These are phyloP conservation scores for Lithodes maja DNA, from an alignment of 2,888 invertebrate species.

Conservation along the genomic window DNA sequence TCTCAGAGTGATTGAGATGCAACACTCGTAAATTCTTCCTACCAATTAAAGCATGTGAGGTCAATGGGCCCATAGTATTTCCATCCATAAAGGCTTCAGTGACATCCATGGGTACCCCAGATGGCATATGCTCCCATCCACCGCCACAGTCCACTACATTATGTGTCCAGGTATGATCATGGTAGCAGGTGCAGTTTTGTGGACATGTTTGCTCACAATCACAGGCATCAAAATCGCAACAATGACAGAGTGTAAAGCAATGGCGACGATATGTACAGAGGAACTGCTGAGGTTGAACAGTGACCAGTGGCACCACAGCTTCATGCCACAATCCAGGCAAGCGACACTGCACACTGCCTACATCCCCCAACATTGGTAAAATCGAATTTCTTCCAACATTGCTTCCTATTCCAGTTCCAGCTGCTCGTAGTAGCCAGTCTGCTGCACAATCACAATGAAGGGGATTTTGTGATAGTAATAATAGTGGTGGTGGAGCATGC, in stretches of 20 bases:
- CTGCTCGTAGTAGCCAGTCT: conserved; percentile 89
- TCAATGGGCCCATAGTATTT: conserved; percentile 89
- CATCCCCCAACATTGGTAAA: conserved; percentile 65
- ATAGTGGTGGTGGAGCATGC: conserved; percentile 80
- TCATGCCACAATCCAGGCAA: conserved; percentile 68
- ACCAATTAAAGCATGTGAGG: conserved; percentile 93
- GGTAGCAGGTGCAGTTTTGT: conserved; percentile 93
- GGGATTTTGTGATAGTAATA: conserved; percentile 85
- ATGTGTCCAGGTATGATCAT: conserved; percentile 93
- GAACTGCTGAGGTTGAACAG: conserved; percentile 86
- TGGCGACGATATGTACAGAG: conserved; percentile 94
- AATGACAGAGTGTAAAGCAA: conserved; percentile 95
- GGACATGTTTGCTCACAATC: conserved; percentile 99
- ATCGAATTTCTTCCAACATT: conserved; percentile 47
- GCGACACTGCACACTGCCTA: conserved; percentile 62
- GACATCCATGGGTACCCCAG: conserved; percentile 94
- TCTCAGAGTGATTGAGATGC: conserved; percentile 91
- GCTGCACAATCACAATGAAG: conserved; percentile 90
- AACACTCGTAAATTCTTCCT: conserved; percentile 91
- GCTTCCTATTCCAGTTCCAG: conserved; percentile 75
- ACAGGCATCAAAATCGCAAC: conserved; percentile 97
- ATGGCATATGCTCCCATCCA: conserved; percentile 87
- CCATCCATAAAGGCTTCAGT: conserved; percentile 96
- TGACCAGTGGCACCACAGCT: conserved; percentile 68
- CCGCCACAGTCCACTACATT: conserved; percentile 94